Conservation (phyloP, 92 coral and sea anemone species). For the Pocillopora meandrina region DNA sequence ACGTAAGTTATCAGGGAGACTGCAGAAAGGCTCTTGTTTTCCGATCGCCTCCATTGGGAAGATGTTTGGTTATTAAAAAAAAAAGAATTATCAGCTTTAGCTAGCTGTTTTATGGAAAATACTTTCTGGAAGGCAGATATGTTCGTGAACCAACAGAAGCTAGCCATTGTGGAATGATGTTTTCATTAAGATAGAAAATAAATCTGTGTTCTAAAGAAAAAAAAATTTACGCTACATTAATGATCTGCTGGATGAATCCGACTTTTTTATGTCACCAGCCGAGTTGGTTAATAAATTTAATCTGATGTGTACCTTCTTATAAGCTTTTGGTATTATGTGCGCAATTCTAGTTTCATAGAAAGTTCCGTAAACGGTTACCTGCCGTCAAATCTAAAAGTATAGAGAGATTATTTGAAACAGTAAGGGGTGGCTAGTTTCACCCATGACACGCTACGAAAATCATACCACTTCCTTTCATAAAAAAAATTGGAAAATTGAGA, state of each 20-base stretch:
- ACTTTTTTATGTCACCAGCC: background rate
- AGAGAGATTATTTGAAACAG: too few relatives aligned
- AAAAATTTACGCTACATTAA: too few relatives aligned
- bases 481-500: too few relatives aligned
- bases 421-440: too few relatives aligned
- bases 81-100: constrained; percentile 7
- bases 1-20: constrained; percentile 27
- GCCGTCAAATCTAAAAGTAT: too few relatives aligned
- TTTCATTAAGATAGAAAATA: background rate
- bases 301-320: background rate
- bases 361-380: background rate
- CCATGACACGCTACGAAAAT: too few relatives aligned
- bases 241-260: background rate
- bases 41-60: background rate
- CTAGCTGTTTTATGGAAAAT: constrained; percentile 6
- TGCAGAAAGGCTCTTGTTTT: constrained; percentile 25
- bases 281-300: background rate
- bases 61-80: constrained; percentile 29
- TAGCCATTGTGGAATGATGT: constrained; percentile 17
- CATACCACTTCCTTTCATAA: too few relatives aligned
- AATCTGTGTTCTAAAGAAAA: background rate
- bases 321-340: background rate
- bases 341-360: background rate
- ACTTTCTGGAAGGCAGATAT: constrained; percentile 23
- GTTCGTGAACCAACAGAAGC: constrained; percentile 13